phyloP scores from a whole-genome alignment of 2,888 invertebrate species.

The Prosopocoilus inquinatus region DNA sequence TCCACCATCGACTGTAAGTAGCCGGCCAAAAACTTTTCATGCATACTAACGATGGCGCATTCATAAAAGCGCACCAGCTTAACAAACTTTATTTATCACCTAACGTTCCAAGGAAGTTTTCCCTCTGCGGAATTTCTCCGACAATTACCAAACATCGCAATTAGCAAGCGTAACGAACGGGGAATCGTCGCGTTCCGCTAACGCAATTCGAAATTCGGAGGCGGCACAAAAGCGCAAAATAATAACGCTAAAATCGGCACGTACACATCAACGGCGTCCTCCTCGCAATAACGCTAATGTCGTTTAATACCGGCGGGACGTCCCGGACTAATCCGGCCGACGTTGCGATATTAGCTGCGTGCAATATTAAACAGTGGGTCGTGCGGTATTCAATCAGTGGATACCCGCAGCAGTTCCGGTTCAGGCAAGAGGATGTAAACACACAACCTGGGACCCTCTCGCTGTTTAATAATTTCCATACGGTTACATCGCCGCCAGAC shows the following conservation, averaged over 20 bases:
- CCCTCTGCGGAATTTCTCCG: too few species aligned
- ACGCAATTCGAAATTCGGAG: too few species aligned
- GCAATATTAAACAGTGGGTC: conserved; percentile 42
- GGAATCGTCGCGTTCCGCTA: too few species aligned
- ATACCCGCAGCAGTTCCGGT: conserved; percentile 28
- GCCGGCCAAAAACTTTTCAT: too few species aligned
- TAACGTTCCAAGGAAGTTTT: too few species aligned
- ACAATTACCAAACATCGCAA: too few species aligned
- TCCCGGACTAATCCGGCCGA: conserved; percentile 36
- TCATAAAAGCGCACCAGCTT: too few species aligned
- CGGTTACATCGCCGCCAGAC: neutral
- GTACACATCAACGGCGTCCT: conserved; percentile 27
- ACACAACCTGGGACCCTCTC: conserved; percentile 10
- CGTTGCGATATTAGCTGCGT: conserved; percentile 37
- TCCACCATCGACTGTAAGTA: too few species aligned
- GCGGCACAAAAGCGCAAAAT: conserved; percentile 9
- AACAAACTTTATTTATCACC: too few species aligned
- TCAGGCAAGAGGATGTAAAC: conserved; percentile 11
- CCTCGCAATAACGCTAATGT: conserved; percentile 40
- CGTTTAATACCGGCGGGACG: conserved; percentile 39
- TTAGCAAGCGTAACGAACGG: too few species aligned
- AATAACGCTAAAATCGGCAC: conserved; percentile 25
- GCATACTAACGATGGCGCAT: too few species aligned
- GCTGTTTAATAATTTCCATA: conserved; percentile 14
- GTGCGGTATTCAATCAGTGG: conserved; percentile 38